Base-by-base conservation (phyloP, 2,113 vertebrate species). In the Edolisoma coerulescens region DNA sequence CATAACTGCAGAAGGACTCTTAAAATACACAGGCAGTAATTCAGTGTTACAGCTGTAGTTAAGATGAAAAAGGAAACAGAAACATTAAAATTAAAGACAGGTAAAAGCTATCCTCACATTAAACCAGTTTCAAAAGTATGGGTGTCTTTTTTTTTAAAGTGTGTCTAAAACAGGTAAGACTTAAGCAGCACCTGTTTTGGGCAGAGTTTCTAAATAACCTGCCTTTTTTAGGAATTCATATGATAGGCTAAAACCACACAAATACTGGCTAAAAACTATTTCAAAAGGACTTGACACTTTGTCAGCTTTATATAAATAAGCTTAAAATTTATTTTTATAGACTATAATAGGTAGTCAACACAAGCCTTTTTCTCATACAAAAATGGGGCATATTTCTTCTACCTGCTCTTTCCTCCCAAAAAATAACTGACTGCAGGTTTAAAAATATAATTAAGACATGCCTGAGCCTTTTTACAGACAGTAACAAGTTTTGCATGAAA, bases 21-120 rank as follows among this genome's bases (percentile, higher is more conserved):
- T 73, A 91, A 96, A 96, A 94, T 82, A 96, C 32, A 70, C 54
- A 82, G 59, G 24, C 49, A 93, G 60, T 57, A 89, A 86, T 90
- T 93, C 75, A 70, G 56, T 13, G 33, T 32, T 76, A 94, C 54
- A 84, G 49, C 27, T 61, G 20, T 23, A 76, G 45, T 69, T 94
- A 75, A 61, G 73, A 78, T 7, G 8, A 61, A 90, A 94, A 89
- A 86, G 74, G 81, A 94, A 97, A 90, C 3, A 5, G 61, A 75
- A 22, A 63, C 49, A 47, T 65, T 86, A 42, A 89, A 94, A 93
- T 78, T 73, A 82, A 83, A 95, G 75, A 65, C 47, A 78, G 86
- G 39, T 67, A 85, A 93, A 94, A 96, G 27, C 52, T 61, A 84
- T 57, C 74, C 49, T 87, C 42, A 76, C 23, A 53, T 45, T 67